Conservation (phyloP, 2,797 vertebrate genomes). For the Pantherophis vulpinus region DNA sequence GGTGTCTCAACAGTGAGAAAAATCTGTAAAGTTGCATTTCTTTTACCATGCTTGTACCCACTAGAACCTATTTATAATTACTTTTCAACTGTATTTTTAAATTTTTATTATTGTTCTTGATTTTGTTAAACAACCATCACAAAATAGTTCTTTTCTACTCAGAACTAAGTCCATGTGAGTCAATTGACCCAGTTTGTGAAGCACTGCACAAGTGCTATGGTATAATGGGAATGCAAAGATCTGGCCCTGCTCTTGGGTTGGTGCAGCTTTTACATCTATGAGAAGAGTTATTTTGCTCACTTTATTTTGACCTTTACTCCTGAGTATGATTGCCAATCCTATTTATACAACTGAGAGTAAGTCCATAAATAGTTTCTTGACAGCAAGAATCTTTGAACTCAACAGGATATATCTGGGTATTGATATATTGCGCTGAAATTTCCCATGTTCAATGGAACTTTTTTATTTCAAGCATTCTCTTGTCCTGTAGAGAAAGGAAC, state of each 20-base stretch:
- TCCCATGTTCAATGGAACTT: background rate
- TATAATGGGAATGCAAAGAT: background rate
- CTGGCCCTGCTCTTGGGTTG: background rate
- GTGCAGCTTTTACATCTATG: background rate
- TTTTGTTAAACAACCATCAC: background rate
- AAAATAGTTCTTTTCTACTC: background rate
- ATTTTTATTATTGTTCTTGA: background rate
- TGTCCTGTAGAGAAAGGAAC: background rate
- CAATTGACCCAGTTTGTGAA: background rate
- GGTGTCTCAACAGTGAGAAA: background rate
- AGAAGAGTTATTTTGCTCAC: background rate
- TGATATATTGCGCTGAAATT: background rate
- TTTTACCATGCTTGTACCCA: background rate
- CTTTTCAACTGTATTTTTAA: background rate
- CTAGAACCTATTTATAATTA: background rate
- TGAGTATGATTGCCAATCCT: background rate
- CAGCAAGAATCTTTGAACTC: background rate
- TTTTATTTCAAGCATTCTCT: slow-evolving; percentile 8
- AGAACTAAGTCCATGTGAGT: background rate
- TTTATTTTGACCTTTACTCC: background rate
- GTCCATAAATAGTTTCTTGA: background rate
- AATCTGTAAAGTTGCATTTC: background rate
- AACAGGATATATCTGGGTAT: background rate
- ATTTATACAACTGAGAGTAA: background rate
- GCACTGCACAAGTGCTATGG: background rate